Base-by-base conservation (phyloP, 2,797 vertebrate genomes). In the Synaphobranchus kaupii region DNA sequence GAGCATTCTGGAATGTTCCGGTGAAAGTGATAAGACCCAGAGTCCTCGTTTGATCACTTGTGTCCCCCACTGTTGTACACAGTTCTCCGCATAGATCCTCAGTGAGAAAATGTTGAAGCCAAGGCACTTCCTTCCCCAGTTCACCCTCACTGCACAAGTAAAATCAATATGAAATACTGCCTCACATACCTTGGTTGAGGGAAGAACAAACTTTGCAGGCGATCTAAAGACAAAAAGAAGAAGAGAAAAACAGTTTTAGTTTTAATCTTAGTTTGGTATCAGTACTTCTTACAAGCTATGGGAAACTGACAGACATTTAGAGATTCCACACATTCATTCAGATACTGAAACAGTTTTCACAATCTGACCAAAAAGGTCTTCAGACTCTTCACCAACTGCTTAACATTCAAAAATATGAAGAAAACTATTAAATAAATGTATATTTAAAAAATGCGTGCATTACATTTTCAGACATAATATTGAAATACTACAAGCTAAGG, bases 121-220 rank as follows among this genome's bases (percentile, higher is more conserved):
- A 48, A 47, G 39, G 15, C 34, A 48, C 48, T 52, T 83, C 4
- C 8, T 31, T 31, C 76, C 13, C n/a, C 31, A 80, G 25, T 83
- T 83, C 10, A 44, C 63, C 44, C 39, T 12, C 20, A 50, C 58
- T 85, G 12, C 22, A 12, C 15, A 58, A 20, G 25, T 15, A 58
- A 78, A 78, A 31, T 25, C 68, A 52, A n/a, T 39, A 73, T 13
- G 82, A 28, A 44, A 54, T 83, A 86, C 85, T 83, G 85, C 80
- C 89, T 73, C 92, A 95, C 96, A 93, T 95, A 99, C 98, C 97
- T 97, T 94, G 86, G 93, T 89, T 13, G 93, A 89, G 86, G 94
- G 95, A 93, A 95, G 93, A 91, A 93, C 94, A 92, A 95, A 94
- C 94, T 98, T 97, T 78, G 91, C 93, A 80, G 97, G 97, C 90